These are phyloP conservation scores for Apamea epomidion DNA, from an alignment of 2,888 invertebrate genomes.

Conservation along the genomic window DNA sequence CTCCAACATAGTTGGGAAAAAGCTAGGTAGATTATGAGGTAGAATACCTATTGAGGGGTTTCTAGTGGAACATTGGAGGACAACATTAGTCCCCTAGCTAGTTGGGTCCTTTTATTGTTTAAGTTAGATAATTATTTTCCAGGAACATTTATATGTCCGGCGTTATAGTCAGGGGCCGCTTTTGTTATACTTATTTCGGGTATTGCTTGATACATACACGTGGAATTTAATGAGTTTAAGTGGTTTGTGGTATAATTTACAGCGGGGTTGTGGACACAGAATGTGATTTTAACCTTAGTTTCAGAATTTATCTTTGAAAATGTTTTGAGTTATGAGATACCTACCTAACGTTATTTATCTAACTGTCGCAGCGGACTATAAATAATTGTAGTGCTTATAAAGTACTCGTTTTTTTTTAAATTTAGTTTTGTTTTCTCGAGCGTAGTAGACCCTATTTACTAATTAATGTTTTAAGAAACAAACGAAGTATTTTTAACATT, in stretches of 20 bases:
- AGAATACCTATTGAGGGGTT: constrained; percentile 43
- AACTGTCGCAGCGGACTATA: constrained; percentile 15
- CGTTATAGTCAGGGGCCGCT: constrained; percentile 50
- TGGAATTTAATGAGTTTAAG: constrained; percentile 62
- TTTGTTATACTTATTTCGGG: constrained; percentile 69
- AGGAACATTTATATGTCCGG: constrained; percentile 63
- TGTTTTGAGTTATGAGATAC: constrained; percentile 20
- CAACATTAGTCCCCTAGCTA: constrained; percentile 60
- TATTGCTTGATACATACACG: constrained; percentile 62
- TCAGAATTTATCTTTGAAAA: constrained; percentile 44
- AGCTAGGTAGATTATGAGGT: not conserved
- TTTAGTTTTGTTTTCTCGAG: not conserved
- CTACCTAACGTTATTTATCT: constrained; percentile 32
- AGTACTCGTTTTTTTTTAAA: not conserved
- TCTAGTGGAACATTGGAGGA: constrained; percentile 52
- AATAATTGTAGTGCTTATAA: constrained; percentile 11
- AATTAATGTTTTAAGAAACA: not conserved
- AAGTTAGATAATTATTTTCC: constrained; percentile 71
- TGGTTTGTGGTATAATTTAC: constrained; percentile 49
- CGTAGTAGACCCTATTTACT: not conserved
- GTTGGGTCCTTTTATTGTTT: constrained; percentile 68
- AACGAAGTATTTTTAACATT: not conserved
- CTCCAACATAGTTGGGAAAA: no score
- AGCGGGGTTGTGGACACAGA: constrained; percentile 38
- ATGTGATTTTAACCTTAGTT: constrained; percentile 49